These are phyloP conservation scores for Antigone vipio DNA, from an alignment of 2,113 vertebrate genomes.

Conservation along the genomic window DNA sequence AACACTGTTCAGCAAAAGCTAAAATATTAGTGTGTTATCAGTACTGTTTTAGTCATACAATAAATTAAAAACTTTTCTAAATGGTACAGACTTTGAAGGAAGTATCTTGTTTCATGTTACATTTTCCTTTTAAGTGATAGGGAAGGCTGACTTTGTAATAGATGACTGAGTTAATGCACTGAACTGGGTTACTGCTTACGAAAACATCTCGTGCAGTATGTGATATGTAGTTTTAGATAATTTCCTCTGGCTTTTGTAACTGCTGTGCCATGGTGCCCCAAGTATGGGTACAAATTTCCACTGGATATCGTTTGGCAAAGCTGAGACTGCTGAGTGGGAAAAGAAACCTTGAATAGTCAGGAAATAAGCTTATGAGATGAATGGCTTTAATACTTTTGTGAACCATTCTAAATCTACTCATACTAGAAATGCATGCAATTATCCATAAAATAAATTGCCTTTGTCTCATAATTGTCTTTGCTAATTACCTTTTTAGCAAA, in stretches of 20 bases:
- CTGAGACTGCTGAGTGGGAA: neutral
- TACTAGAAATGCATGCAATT: neutral
- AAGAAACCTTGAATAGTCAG: neutral
- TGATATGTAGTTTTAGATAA: neutral
- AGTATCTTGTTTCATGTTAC: neutral
- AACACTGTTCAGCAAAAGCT: neutral
- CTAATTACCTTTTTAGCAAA: conserved; percentile 24
- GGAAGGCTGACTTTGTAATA: neutral
- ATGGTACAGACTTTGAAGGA: neutral
- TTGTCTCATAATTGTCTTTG: conserved; percentile 6
- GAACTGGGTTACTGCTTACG: neutral
- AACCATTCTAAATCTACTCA: neutral
- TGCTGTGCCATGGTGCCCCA: neutral
- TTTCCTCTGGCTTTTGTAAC: neutral
- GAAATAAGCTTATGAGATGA: neutral
- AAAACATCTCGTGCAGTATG: neutral
- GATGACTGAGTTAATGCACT: neutral
- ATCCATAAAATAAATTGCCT: neutral
- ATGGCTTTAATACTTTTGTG: conserved; percentile 8
- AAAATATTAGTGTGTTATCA: neutral
- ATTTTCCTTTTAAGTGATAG: neutral
- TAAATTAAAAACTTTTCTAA: neutral
- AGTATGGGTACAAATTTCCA: neutral
- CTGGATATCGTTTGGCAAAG: neutral
- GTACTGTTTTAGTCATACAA: fast-evolving